Base-by-base conservation (phyloP, 2,888 invertebrate genomes). In the Platycheirus albimanus region DNA sequence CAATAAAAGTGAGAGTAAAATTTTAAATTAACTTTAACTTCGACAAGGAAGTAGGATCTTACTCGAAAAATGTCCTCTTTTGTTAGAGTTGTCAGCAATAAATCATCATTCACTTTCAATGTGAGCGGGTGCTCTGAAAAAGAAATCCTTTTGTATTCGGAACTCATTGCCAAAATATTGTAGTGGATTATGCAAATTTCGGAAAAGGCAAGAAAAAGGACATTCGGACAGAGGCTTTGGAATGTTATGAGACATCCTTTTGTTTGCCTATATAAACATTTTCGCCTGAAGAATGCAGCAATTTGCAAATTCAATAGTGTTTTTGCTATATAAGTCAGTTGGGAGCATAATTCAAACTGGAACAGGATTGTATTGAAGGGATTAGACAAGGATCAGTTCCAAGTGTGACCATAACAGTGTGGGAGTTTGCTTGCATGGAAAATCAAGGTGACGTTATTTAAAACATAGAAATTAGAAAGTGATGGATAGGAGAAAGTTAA, bases 131-230 rank as follows among this genome's bases (percentile, higher is more conserved):
- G 7, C 8, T 8, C 24, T 15, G n/a, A 51, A 17, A 49, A 10
- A 41, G 13, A 66, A 24, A 43, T 45, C 51, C 67, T 64, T 64
- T 75, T 67, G 56, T 75, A 41, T 67, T 58, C 49, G 15, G 30
- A 41, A 43, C 28, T 33, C 51, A 51, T 61, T 52, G 10, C 33
- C 13, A 45, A 8, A 41, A 19, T n/a, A 38, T 76, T 38, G 15
- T 49, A 69, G 38, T 71, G 66, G 56, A 71, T 78, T 78, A 78
- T 78, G 78, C 78, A 71, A 78, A 78, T 78, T 78, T 66, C 7
- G 13, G 4, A 36, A n/a, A n/a, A 36, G 6, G 36, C 8, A 33
- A 33, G 8, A 33, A 33, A 33, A 13, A 41, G 17, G 15, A 10
- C 30, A 43, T 58, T 75, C 36, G 2, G 28, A 33, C 28, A 41